These are phyloP conservation scores for Holocentrus rufus DNA, from an alignment of 2,797 vertebrate species.

Conservation along the genomic window DNA sequence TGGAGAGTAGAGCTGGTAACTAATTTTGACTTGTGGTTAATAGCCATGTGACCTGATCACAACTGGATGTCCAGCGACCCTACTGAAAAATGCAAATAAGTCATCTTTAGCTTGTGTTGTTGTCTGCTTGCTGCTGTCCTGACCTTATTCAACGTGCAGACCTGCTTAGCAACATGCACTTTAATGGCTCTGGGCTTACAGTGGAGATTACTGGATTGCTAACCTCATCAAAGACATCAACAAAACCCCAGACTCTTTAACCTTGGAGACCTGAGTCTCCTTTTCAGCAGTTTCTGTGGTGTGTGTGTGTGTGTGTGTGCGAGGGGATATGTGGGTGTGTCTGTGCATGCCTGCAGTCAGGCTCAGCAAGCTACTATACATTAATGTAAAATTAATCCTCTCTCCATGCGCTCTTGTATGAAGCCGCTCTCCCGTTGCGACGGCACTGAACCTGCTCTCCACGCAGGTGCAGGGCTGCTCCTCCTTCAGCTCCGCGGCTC, in stretches of 20 bases:
- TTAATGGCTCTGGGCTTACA: constrained; percentile 65
- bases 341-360: constrained; percentile 29
- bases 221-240: constrained; percentile 74
- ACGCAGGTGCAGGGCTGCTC: constrained; percentile 20
- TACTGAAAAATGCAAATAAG: not conserved
- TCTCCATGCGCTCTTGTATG: constrained; percentile 42
- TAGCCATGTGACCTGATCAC: not conserved
- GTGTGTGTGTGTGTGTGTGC: constrained; percentile 4
- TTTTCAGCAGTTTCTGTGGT: constrained; percentile 67
- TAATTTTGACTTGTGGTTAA: not conserved
- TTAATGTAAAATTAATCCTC: constrained; percentile 64
- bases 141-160: constrained; percentile 37
- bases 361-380: constrained; percentile 57
- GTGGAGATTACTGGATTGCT: constrained; percentile 66
- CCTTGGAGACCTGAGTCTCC: constrained; percentile 68
- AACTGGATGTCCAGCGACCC: constrained; percentile 3
- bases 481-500: not conserved
- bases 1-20: not conserved
- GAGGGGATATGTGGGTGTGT: constrained; percentile 6
- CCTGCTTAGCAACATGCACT: constrained; percentile 62
- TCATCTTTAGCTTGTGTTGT: constrained; percentile 5
- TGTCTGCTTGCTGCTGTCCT: constrained; percentile 36
- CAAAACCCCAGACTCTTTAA: constrained; percentile 68
- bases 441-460: constrained; percentile 10
- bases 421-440: constrained; percentile 15